Conservation (phyloP, 2,888 invertebrate genomes). For the Latheticus oryzae region DNA sequence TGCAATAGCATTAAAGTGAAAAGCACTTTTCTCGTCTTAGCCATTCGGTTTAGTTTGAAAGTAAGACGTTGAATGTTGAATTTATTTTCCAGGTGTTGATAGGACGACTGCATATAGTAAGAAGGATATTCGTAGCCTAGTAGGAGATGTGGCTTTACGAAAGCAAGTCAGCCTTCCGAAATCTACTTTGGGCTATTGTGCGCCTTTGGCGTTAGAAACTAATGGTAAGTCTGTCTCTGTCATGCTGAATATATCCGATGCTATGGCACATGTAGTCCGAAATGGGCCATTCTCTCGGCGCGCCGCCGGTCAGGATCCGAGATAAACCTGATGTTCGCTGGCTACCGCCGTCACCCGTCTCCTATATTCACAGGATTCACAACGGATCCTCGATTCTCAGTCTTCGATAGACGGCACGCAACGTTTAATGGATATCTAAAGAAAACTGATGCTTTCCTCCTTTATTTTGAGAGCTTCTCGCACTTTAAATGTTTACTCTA, state of each 20-base stretch:
- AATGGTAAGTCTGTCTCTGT: constrained; percentile 72
- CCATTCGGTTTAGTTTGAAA: constrained; percentile 4
- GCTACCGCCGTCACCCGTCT: constrained; percentile 41
- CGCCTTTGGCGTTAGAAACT: constrained; percentile 84
- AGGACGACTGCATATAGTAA: constrained; percentile 81
- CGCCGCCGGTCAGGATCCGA: constrained; percentile 52
- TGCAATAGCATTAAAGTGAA: constrained; percentile 6
- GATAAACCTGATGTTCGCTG: constrained; percentile 52
- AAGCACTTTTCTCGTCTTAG: constrained; percentile 17
- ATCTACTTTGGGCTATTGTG: constrained; percentile 80
- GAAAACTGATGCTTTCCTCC: constrained; percentile 47
- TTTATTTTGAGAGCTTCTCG: constrained; percentile 38
- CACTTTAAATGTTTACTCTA: constrained; percentile 41
- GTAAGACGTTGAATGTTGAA: constrained; percentile 2
- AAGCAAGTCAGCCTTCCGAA: constrained; percentile 82
- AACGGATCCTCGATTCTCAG: constrained; percentile 30
- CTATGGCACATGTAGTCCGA: constrained; percentile 49
- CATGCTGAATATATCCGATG: constrained; percentile 37
- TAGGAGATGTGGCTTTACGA: constrained; percentile 78
- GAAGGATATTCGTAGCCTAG: constrained; percentile 76
- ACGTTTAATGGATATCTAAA: constrained; percentile 53
- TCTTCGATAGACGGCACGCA: constrained; percentile 48
- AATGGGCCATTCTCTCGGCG: constrained; percentile 50
- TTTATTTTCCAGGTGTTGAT: constrained; percentile 74
- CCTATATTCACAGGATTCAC: constrained; percentile 32